These are phyloP conservation scores for Microcebus ravelobensis DNA, from an alignment of 2,113 vertebrate genomes.

Conservation along the genomic window DNA sequence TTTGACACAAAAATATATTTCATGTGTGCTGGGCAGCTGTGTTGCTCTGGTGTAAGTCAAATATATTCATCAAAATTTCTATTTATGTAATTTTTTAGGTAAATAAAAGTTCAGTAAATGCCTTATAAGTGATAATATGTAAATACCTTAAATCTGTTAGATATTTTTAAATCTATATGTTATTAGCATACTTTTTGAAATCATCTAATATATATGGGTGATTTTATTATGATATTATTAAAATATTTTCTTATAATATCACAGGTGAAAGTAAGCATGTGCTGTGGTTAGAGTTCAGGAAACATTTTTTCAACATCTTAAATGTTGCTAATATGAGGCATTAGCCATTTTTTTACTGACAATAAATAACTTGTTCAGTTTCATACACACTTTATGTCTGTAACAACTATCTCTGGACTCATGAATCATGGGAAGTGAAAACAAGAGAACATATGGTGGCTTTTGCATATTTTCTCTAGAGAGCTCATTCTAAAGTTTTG, in stretches of 20 bases:
- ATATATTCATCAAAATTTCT: slow-evolving; percentile 9
- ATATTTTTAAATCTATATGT: not conserved
- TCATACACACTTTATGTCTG: not conserved
- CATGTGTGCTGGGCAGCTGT: not conserved
- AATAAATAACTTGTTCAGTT: slow-evolving; percentile 26
- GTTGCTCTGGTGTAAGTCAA: not conserved
- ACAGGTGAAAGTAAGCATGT: not conserved
- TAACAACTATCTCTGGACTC: not conserved
- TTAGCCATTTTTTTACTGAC: not conserved
- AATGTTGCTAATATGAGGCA: not conserved
- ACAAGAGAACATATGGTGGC: slow-evolving; percentile 45
- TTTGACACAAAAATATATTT: not conserved
- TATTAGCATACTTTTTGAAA: not conserved
- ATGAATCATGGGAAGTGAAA: slow-evolving; percentile 52
- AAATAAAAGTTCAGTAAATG: not conserved
- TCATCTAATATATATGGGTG: not conserved
- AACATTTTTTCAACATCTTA: not conserved
- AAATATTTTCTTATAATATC: not conserved
- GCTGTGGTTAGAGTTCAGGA: not conserved
- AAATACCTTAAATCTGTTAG: not conserved
- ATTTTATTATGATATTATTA: not conserved
- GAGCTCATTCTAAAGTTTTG: not conserved
- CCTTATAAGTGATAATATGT: not conserved
- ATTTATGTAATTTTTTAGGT: not conserved
- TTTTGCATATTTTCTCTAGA: slow-evolving; percentile 44